phyloP scores from a whole-genome alignment of 1,140 invertebrate species.

The Aphelenchoides fujianensis region DNA sequence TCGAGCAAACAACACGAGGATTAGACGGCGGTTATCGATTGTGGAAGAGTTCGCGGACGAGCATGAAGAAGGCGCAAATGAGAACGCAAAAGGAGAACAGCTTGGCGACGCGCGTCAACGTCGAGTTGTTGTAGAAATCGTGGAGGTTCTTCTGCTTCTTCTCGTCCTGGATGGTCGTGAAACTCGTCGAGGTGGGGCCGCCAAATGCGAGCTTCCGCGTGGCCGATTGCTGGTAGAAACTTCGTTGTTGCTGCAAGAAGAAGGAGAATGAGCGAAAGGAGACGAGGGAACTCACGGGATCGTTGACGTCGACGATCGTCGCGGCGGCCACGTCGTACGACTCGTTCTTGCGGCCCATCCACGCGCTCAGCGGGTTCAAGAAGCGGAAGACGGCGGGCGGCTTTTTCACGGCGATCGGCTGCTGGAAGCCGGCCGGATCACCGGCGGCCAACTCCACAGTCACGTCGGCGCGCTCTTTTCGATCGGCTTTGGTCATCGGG shows the following conservation, averaged over 20 bases:
- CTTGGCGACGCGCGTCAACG: slow-evolving; percentile 23
- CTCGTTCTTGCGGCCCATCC: slow-evolving; percentile 15
- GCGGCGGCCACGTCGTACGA: neutral
- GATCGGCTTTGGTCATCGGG: too few relatives aligned
- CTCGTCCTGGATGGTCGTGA: slow-evolving; percentile 18
- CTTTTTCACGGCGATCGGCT: neutral
- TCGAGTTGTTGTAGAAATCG: slow-evolving; percentile 26
- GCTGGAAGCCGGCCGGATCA: neutral
- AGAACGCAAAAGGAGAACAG: slow-evolving; percentile 24
- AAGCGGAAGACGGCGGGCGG: neutral
- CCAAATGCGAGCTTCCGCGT: slow-evolving; percentile 17
- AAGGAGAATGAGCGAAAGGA: neutral
- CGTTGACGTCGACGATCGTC: neutral
- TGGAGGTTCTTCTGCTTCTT: slow-evolving; percentile 22
- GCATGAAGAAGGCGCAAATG: slow-evolving; percentile 16
- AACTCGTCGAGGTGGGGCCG: neutral
- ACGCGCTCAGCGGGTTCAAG: slow-evolving; percentile 1
- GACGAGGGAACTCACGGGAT: neutral
- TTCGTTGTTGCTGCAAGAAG: neutral
- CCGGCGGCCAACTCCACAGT: too few relatives aligned
- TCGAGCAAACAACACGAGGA: slow-evolving; percentile 40
- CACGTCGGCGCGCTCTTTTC: too few relatives aligned
- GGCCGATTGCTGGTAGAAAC: slow-evolving; percentile 20
- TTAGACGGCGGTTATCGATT: slow-evolving; percentile 25
- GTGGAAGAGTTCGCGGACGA: slow-evolving; percentile 21